phyloP scores from a whole-genome alignment of 2,113 vertebrate species.

The Anguilla rostrata region DNA sequence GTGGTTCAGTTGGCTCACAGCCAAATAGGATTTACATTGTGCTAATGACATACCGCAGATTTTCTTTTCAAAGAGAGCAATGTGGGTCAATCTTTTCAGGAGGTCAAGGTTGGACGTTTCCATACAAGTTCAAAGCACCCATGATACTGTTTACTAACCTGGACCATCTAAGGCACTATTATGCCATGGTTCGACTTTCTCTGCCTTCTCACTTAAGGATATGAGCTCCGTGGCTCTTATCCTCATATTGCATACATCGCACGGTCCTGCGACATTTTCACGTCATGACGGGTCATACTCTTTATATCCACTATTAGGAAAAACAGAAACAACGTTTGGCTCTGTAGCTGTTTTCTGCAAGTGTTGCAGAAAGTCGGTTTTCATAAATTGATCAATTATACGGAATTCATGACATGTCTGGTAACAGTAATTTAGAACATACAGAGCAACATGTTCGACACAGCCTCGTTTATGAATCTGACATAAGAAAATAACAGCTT shows the following conservation, averaged over 20 bases:
- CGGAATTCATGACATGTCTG: background rate
- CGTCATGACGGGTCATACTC: too few relatives aligned
- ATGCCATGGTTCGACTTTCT: background rate
- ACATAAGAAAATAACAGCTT: background rate
- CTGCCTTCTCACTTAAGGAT: background rate
- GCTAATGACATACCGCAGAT: background rate
- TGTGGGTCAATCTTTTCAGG: background rate
- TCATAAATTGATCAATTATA: background rate
- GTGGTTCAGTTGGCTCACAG: background rate
- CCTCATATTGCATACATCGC: too few relatives aligned
- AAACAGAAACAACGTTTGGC: background rate
- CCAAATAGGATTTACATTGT: constrained; percentile 1
- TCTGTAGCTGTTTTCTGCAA: background rate
- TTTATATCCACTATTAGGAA: background rate
- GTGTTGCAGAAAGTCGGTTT: background rate
- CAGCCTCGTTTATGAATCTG: background rate
- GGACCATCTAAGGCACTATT: background rate
- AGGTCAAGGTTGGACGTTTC: background rate
- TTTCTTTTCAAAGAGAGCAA: background rate
- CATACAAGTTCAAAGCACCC: constrained; percentile 1
- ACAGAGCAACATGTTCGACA: background rate
- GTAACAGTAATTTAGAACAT: background rate
- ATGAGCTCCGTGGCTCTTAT: background rate
- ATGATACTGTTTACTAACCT: constrained; percentile 14
- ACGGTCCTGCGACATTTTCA: too few relatives aligned